phyloP scores from a whole-genome alignment of 1,140 invertebrate genomes.

The Monomorium pharaonis region DNA sequence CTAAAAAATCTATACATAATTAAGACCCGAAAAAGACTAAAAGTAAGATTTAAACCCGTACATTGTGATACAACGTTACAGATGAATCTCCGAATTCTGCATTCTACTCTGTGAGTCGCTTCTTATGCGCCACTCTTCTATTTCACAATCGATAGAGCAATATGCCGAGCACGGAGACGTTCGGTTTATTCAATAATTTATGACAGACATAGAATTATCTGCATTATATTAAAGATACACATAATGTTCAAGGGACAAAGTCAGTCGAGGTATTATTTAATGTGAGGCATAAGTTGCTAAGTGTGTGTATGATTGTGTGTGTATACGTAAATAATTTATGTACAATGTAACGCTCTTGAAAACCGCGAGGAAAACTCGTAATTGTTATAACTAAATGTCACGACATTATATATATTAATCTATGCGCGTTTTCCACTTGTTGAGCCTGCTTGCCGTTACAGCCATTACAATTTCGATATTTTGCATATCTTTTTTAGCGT shows the following conservation, averaged over 20 bases:
- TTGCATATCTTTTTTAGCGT: neutral
- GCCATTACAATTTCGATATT: constrained; percentile 28
- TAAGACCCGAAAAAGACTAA: constrained; percentile 48
- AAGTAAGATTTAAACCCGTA: constrained; percentile 65
- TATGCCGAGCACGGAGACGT: neutral
- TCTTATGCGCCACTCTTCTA: neutral
- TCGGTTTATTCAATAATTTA: constrained; percentile 16
- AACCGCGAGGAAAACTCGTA: constrained; percentile 7
- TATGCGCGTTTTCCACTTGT: neutral
- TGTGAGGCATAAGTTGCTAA: neutral
- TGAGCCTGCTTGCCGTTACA: constrained; percentile 12
- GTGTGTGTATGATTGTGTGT: neutral
- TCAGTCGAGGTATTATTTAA: constrained; percentile 35
- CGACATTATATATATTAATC: constrained; percentile 4
- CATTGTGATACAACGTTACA: constrained; percentile 37
- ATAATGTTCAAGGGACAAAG: constrained; percentile 44
- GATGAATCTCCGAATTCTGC: constrained; percentile 4
- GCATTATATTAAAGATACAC: constrained; percentile 52
- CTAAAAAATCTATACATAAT: constrained; percentile 65
- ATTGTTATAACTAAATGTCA: constrained; percentile 13
- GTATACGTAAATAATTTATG: constrained; percentile 31
- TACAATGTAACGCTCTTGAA: constrained; percentile 35
- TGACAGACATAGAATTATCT: constrained; percentile 9
- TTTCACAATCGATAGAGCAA: neutral
- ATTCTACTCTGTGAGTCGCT: neutral